Evolutionary conservation across 2,888 invertebrate species (phyloP).

Genomic region (Calliphora vomitoria): DNA sequence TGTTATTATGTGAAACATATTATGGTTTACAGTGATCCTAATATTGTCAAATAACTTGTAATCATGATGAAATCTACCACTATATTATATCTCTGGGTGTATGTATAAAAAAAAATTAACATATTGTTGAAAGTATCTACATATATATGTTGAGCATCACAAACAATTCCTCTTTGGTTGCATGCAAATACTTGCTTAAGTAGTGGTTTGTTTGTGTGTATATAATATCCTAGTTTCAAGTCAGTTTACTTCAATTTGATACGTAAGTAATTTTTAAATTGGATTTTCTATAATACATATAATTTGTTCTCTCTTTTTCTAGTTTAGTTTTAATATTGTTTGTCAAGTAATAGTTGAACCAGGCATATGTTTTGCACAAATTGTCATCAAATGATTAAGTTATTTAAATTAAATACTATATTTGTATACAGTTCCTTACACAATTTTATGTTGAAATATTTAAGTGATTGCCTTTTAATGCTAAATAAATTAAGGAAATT

Average conservation of each 20-base stretch:
- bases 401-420: slow-evolving; percentile 3
- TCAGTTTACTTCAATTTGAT: slow-evolving; percentile 26
- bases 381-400: not conserved
- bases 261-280: slow-evolving; percentile 46
- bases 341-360: slow-evolving; percentile 28
- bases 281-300: not conserved
- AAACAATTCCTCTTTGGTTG: not conserved
- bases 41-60: no score
- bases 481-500: not conserved
- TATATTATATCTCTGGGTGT: no score
- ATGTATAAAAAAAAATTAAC: no score
- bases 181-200: not conserved
- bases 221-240: not conserved
- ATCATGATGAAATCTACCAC: no score
- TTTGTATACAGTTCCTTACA: not conserved
- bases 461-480: no score
- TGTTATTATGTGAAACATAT: no score
- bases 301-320: not conserved
- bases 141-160: not conserved
- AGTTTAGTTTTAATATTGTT: slow-evolving; percentile 22
- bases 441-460: no score
- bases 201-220: slow-evolving; percentile 6
- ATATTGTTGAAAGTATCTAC: not conserved
- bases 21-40: no score
- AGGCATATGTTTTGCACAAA: slow-evolving; percentile 9